Base-by-base conservation (phyloP, 2,888 invertebrate genomes). In the Iphiclides podalirius region DNA sequence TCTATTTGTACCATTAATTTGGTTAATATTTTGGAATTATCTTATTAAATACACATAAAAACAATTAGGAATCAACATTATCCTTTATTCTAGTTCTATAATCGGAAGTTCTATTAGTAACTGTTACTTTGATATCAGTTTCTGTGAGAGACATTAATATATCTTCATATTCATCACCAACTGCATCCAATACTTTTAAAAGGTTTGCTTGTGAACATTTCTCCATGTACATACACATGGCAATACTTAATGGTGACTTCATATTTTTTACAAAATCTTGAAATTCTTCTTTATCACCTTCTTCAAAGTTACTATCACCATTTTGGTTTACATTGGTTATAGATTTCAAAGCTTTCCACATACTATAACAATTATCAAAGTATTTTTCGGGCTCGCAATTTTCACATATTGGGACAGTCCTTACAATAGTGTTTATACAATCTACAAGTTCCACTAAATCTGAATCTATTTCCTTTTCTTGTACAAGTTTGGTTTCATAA, bases 371-470 rank as follows among this genome's bases (percentile, higher is more conserved):
- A 4, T 70, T 72, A n/a, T 62, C 57, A 43, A 84, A 78, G 54
- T 75, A 85, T 47, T 70, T 68, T 1, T 76, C 70, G 1, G 73
- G 67, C 1, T 68, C 63, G 52, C 74, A 70, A 4, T 58, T 59
- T 20, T 69, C 63, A 48, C 67, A 67, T 1, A 77, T 56, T 38
- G 74, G 59, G n/a, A 85, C 54, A 4, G 64, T 66, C 34, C 60
- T 69, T 0, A 78, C 59, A 45, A 86, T 75, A 8, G 78, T 72
- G 12, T 66, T 75, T 13, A 71, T 70, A 2, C 81, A 79, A 20
- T 84, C 82, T 9, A 86, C 61, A 34, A 87, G 69, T 50, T 84
- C 81, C 1, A 79, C 64, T 16, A 86, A 63, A 56, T 84, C 85
- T 1, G 70, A 61, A 52, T 86, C 86, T 45, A 85, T 75, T 53